A percentile compares a stretch with the other conserved stretches of the same genome.
These are phyloP conservation scores for Hanleya hanleyi DNA, from an alignment of 2,888 invertebrate genomes.

Conservation along the genomic window DNA sequence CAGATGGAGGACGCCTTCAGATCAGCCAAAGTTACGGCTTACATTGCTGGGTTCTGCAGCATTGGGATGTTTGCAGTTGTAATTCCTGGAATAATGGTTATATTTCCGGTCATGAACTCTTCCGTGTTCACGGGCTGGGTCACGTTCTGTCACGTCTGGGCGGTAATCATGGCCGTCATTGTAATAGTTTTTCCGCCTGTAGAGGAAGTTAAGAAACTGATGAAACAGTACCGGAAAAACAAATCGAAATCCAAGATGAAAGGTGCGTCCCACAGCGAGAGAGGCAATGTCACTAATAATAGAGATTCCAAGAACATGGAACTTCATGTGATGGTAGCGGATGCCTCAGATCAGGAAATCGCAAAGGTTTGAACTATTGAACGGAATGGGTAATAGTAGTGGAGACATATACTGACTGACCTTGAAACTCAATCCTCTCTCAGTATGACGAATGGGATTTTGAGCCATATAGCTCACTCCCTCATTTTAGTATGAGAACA, in stretches of 20 bases:
- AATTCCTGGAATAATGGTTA: constrained; percentile 6
- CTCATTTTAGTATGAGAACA: too few relatives aligned
- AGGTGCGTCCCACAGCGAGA: constrained; percentile 21
- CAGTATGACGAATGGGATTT: too few relatives aligned
- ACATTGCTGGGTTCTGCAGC: background rate
- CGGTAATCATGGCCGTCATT: constrained; percentile 62
- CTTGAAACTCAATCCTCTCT: too few relatives aligned
- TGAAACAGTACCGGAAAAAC: constrained; percentile 56
- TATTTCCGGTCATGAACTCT: background rate
- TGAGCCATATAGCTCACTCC: too few relatives aligned
- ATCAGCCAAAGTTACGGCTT: background rate
- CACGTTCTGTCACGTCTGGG: constrained; percentile 41
- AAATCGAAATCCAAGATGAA: constrained; percentile 2
- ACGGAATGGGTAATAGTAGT: too few relatives aligned
- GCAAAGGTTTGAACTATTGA: background rate
- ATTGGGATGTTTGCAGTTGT: background rate
- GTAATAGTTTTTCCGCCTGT: constrained; percentile 62
- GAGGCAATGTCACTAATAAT: constrained; percentile 36
- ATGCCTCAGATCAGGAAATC: background rate
- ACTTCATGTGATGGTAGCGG: background rate
- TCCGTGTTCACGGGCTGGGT: constrained; percentile 9
- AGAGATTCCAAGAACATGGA: background rate
- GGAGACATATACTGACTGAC: too few relatives aligned
- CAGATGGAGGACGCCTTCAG: background rate
- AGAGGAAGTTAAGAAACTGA: constrained; percentile 60